Percentiles rank a stretch among this genome's conserved stretches.
Evolutionary conservation across 2,113 vertebrate genomes (phyloP).

Genomic region (Leptocoma aspasia): DNA sequence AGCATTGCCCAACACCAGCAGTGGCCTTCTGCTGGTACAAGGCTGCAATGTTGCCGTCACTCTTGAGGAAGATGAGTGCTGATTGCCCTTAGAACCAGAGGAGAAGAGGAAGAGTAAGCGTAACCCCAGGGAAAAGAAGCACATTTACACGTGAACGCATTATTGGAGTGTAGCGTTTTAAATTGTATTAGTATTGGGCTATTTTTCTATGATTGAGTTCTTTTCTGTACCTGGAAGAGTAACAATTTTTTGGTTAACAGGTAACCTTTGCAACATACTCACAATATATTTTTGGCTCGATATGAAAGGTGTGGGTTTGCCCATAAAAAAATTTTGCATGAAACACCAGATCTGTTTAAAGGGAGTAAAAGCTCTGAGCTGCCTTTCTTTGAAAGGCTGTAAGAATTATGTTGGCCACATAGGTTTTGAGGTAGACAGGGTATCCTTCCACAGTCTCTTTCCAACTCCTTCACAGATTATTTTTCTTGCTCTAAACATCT

Average conservation of each 20-base stretch:
- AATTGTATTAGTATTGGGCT: not conserved
- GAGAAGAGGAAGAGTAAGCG: not conserved
- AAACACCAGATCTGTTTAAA: not conserved
- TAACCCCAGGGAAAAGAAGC: not conserved
- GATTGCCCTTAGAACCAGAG: not conserved
- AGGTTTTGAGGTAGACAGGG: not conserved
- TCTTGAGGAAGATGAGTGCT: not conserved
- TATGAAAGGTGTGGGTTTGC: not conserved
- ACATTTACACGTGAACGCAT: not conserved
- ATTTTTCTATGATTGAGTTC: not conserved
- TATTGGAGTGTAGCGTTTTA: not conserved
- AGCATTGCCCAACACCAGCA: not conserved
- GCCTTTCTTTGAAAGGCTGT: not conserved
- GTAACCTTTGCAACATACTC: not conserved
- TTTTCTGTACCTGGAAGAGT: not conserved
- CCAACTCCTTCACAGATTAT: not conserved
- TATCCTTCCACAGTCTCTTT: not conserved
- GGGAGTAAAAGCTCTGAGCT: not conserved
- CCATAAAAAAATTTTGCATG: not conserved
- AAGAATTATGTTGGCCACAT: not conserved
- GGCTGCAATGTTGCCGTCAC: not conserved
- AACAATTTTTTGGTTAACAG: not conserved
- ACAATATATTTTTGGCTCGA: not conserved
- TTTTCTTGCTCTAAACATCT: not conserved
- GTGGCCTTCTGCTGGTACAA: not conserved